Conservation (phyloP, 2,888 invertebrate species). For the Metallyticus violacea region DNA sequence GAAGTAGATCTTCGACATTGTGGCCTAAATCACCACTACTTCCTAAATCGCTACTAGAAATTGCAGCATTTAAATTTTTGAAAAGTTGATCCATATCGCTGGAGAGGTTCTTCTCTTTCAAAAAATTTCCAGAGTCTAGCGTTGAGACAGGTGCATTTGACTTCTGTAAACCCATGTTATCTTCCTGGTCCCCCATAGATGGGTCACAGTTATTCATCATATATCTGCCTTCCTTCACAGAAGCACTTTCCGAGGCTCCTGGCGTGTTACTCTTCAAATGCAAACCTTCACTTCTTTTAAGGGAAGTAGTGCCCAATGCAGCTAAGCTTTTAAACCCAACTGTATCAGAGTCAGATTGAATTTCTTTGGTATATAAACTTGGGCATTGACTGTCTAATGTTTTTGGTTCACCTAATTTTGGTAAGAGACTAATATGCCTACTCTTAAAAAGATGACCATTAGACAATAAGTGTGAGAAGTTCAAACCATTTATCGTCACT, state of each 20-base stretch:
- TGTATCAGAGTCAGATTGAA: constrained; percentile 22
- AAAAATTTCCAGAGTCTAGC: constrained; percentile 21
- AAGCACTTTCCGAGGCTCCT: constrained; percentile 15
- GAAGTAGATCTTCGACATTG: constrained; percentile 64
- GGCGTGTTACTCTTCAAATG: constrained; percentile 17
- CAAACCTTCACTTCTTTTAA: constrained; percentile 34
- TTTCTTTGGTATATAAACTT: constrained; percentile 21
- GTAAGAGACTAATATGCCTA: background rate
- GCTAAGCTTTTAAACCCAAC: constrained; percentile 40
- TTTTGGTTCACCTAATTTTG: constrained; percentile 3
- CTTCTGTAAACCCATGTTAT: constrained; percentile 47
- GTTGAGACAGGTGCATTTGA: constrained; percentile 41
- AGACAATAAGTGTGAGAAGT: constrained; percentile 21
- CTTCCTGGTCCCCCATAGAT: constrained; percentile 46
- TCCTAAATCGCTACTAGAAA: constrained; percentile 43
- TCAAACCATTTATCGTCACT: constrained; percentile 25
- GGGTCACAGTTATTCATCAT: constrained; percentile 53
- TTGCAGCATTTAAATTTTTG: constrained; percentile 51
- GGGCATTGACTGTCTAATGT: constrained; percentile 18
- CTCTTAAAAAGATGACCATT: constrained; percentile 12
- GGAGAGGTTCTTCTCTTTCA: constrained; percentile 36
- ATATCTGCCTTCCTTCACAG: constrained; percentile 22
- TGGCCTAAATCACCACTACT: constrained; percentile 56
- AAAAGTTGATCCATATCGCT: constrained; percentile 67
- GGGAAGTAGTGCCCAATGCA: constrained; percentile 40